phyloP scores from a whole-genome alignment of 53 echinoderm and acorn worm species.

The Paracentrotus lividus region DNA sequence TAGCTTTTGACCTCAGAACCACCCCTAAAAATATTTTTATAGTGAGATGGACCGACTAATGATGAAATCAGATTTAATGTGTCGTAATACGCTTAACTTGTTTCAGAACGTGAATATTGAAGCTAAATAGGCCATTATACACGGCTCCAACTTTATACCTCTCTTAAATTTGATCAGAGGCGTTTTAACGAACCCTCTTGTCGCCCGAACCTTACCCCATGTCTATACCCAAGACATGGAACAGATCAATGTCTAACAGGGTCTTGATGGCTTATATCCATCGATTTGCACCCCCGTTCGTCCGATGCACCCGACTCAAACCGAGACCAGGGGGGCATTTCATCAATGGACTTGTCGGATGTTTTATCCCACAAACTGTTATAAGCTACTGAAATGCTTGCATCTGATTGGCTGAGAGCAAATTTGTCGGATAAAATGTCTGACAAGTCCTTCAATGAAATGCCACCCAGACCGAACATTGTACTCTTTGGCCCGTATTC shows the following conservation, averaged over 20 bases:
- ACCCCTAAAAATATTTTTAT: neutral
- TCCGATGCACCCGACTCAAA: too few relatives aligned
- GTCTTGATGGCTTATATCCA: slow-evolving; percentile 9
- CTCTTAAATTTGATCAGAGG: neutral
- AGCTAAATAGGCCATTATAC: neutral
- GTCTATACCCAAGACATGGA: slow-evolving; percentile 17
- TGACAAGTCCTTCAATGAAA: too few relatives aligned
- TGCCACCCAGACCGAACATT: too few relatives aligned
- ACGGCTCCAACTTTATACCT: neutral
- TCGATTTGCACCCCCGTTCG: neutral
- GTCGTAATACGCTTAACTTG: neutral
- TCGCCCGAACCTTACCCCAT: neutral
- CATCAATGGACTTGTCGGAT: too few relatives aligned
- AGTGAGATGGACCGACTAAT: neutral
- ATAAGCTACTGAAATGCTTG: too few relatives aligned
- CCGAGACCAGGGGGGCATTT: too few relatives aligned
- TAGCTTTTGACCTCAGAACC: too few relatives aligned
- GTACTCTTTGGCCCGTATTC: too few relatives aligned
- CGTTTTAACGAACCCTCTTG: slow-evolving; percentile 16
- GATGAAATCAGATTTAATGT: neutral
- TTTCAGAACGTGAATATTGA: neutral
- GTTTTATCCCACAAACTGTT: too few relatives aligned
- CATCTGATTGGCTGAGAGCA: too few relatives aligned
- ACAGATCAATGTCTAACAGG: slow-evolving; percentile 29
- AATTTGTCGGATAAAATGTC: too few relatives aligned